phyloP scores from a whole-genome alignment of 1,140 invertebrate genomes.

The Battus philenor region DNA sequence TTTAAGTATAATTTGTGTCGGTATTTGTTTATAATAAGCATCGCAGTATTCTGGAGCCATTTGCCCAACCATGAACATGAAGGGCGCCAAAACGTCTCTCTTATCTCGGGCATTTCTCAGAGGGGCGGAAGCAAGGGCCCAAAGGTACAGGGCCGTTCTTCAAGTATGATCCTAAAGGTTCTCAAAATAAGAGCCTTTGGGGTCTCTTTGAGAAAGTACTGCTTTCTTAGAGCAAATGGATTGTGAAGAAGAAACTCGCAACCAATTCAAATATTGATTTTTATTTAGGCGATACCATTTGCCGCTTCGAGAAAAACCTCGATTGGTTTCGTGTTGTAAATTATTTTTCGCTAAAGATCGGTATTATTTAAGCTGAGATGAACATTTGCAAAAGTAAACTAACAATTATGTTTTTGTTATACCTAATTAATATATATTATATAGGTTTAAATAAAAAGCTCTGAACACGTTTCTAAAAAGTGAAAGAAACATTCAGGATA shows the following conservation, averaged over 20 bases:
- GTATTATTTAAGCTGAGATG: too few relatives aligned
- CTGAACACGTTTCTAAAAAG: too few relatives aligned
- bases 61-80: conserved; percentile 71
- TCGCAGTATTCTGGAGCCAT: conserved; percentile 64
- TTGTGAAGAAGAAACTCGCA: conserved; percentile 64
- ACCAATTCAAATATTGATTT: conserved; percentile 69
- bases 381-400: too few relatives aligned
- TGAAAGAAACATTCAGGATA: too few relatives aligned
- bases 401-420: too few relatives aligned
- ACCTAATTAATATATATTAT: too few relatives aligned
- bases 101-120: conserved; percentile 71
- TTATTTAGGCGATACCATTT: conserved; percentile 58
- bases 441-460: too few relatives aligned
- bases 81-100: conserved; percentile 71
- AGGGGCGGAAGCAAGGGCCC: conserved; percentile 62
- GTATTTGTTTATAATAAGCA: conserved; percentile 71
- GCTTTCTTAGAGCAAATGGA: conserved; percentile 66
- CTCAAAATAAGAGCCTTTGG: conserved; percentile 59
- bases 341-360: too few relatives aligned
- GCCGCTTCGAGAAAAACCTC: conserved; percentile 18
- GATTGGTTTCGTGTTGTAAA: conserved; percentile 8
- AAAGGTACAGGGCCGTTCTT: conserved; percentile 54
- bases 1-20: conserved; percentile 53
- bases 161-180: conserved; percentile 69
- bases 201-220: conserved; percentile 58